Base-by-base conservation (phyloP, 92 coral and sea anemone genomes). In the Palythoa heliodiscus region DNA sequence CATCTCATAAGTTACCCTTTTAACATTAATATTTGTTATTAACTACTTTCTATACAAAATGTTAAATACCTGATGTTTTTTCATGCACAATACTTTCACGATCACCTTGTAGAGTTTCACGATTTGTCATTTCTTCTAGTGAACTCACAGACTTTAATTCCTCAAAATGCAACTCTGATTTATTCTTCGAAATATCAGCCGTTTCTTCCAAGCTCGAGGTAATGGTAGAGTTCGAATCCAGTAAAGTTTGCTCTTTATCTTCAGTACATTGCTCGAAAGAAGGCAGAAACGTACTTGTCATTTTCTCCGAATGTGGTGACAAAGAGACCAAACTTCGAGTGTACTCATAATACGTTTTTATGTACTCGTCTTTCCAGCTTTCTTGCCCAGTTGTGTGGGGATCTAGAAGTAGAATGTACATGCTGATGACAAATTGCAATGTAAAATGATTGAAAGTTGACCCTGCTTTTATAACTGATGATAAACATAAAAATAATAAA, bases 291-390 rank as follows among this genome's bases (percentile, higher is more conserved):
- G 60, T 9, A 13, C 0, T 13, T 61, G 15, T 12, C 24, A 5
- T 63, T 24, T 48, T 50, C 58, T 80, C 64, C 5, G 55, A 52
- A 54, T 66, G 67, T 70, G 67, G 52, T 35, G 81, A 52, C 16
- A 63, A 7, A 75, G 71, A 52, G 61, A 63, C 38, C 74, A 74
- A 25, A 13, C 50, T 86, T 23, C 66, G 77, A 43, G 80, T 54
- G 75, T 61, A 54, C 53, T 86, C 64, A 52, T 39, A 10, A 71
- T 61, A 67, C 2, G 64, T 76, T 7, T 12, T 24, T 64, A 47
- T 82, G 52, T 81, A 64, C 22, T 57, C 79, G 39, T 80, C 76
- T 67, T 70, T 74, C 82, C 77, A 84, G 73, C 74, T 17, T 40
- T 11, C 68, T 50, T 24, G 19, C 58, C 70, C 43, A 14, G 37